phyloP scores from a whole-genome alignment of 2,797 vertebrate species.

The Semaprochilodus insignis region DNA sequence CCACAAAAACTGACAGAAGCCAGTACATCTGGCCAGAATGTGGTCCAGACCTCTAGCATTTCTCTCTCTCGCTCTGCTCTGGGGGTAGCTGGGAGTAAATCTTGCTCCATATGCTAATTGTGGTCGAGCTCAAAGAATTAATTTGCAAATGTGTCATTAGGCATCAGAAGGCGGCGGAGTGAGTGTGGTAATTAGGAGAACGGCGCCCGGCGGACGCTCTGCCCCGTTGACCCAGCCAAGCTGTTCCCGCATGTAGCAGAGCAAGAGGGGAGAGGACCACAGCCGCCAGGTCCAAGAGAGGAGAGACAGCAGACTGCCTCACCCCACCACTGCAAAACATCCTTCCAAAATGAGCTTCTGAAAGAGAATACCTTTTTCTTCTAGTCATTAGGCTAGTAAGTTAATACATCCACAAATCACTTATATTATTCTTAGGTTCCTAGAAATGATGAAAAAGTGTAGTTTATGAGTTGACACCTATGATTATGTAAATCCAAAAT shows the following conservation, averaged over 20 bases:
- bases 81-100: conserved; percentile 74
- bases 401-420: too few species aligned
- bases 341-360: background rate
- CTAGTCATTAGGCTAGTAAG: background rate
- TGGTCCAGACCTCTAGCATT: background rate
- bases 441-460: too few species aligned
- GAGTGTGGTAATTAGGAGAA: conserved; percentile 96
- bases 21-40: conserved; percentile 33
- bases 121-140: conserved; percentile 92
- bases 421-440: background rate
- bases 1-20: background rate
- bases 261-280: conserved; percentile 36
- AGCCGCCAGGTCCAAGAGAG: background rate
- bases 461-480: too few species aligned
- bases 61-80: conserved; percentile 19
- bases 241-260: conserved; percentile 59
- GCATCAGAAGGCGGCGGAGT: conserved; percentile 92
- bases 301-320: conserved; percentile 44
- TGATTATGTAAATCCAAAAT: too few species aligned
- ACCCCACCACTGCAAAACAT: background rate
- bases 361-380: background rate
- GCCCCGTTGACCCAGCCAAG: conserved; percentile 72
- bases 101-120: conserved; percentile 89
- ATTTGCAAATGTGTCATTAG: conserved; percentile 99
- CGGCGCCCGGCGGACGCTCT: conserved; percentile 83